These are phyloP conservation scores for Hydrozoanthus tunicans DNA, from an alignment of 64 coral and sea anemone species.

Conservation along the genomic window DNA sequence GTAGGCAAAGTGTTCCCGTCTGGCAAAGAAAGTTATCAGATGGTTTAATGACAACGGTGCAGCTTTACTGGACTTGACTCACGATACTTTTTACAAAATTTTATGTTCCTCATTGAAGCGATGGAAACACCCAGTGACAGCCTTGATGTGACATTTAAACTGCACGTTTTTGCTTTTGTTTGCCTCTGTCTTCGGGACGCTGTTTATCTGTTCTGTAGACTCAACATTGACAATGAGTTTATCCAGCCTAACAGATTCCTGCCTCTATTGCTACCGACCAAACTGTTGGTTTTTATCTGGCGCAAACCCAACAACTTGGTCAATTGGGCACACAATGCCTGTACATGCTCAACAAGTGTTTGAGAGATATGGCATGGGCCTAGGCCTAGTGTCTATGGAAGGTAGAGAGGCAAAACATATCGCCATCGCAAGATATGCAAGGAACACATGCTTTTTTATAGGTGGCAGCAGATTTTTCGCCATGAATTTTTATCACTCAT, in stretches of 20 bases:
- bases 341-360: slow-evolving; percentile 55
- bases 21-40: slow-evolving; percentile 62
- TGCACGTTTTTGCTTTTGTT: slow-evolving; percentile 49
- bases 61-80: slow-evolving; percentile 65
- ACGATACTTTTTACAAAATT: slow-evolving; percentile 53
- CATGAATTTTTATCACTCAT: slow-evolving; percentile 64
- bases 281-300: slow-evolving; percentile 11
- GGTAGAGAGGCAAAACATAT: slow-evolving; percentile 40
- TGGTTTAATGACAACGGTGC: slow-evolving; percentile 76
- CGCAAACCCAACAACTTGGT: slow-evolving; percentile 75
- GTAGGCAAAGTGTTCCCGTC: background rate
- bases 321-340: slow-evolving; percentile 58
- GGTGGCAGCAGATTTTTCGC: slow-evolving; percentile 64
- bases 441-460: slow-evolving; percentile 46
- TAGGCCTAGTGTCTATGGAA: slow-evolving; percentile 65
- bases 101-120: slow-evolving; percentile 69
- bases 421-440: slow-evolving; percentile 48
- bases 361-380: slow-evolving; percentile 63
- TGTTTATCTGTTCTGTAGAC: slow-evolving; percentile 59
- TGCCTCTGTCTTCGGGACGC: slow-evolving; percentile 55
- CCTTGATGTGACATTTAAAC: background rate
- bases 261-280: slow-evolving; percentile 11
- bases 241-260: slow-evolving; percentile 23
- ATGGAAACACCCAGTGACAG: slow-evolving; percentile 27
- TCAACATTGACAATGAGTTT: slow-evolving; percentile 53